These are phyloP conservation scores for Drosophila tanythrix DNA, from an alignment of 2,888 invertebrate genomes.

Conservation along the genomic window DNA sequence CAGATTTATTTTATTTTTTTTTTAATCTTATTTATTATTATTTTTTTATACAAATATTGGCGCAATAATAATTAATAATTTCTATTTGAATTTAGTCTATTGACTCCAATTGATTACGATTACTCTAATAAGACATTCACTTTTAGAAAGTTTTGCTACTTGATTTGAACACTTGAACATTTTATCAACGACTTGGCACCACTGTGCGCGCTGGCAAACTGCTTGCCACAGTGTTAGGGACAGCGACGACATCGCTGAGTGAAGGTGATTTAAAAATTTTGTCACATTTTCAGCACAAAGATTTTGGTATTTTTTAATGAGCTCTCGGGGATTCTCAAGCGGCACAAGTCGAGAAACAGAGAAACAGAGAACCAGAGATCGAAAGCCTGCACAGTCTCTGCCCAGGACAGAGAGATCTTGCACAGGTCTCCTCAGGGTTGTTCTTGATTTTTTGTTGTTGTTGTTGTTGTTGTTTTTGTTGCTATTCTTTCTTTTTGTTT, in stretches of 20 bases:
- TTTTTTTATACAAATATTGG: background rate
- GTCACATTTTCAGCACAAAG: slow-evolving; percentile 83
- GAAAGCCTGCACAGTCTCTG: slow-evolving; percentile 8
- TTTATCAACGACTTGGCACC: background rate
- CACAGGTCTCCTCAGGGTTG: slow-evolving; percentile 37
- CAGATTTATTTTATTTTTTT: background rate
- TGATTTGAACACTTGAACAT: background rate
- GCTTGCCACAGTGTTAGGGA: slow-evolving; percentile 37
- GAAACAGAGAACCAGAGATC: background rate
- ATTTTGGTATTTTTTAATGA: slow-evolving; percentile 84
- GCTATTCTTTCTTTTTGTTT: slow-evolving; percentile 12
- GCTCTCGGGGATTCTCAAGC: slow-evolving; percentile 74
- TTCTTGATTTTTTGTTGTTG: slow-evolving; percentile 27
- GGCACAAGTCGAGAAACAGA: slow-evolving; percentile 33
- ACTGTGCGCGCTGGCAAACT: slow-evolving; percentile 29
- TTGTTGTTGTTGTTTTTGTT: slow-evolving; percentile 10
- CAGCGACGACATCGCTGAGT: slow-evolving; percentile 51
- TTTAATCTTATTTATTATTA: background rate
- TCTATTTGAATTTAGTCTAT: background rate
- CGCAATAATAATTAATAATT: background rate
- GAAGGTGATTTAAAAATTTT: slow-evolving; percentile 84
- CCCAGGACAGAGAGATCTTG: slow-evolving; percentile 15
- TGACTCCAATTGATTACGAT: background rate
- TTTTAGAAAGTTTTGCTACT: background rate
- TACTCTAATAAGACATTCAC: background rate